Conservation (phyloP, 1,140 invertebrate species). For the Macrotrachela quadricornifera region DNA sequence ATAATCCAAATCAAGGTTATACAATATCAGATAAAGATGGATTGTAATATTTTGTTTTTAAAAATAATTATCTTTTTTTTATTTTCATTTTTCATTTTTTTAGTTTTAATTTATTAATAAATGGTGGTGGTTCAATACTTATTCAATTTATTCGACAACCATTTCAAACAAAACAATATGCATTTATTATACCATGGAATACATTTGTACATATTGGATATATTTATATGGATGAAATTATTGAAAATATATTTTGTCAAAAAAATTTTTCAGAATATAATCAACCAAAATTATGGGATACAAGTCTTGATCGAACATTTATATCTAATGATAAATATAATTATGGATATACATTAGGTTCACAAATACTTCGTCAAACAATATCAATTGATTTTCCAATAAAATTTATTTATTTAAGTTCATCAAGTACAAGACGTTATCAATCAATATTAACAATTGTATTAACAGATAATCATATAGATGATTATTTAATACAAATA, state of each 20-base stretch:
- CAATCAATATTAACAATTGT: slow-evolving; percentile 71
- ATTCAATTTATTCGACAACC: slow-evolving; percentile 75
- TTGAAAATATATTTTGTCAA: too few species aligned
- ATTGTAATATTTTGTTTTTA: slow-evolving; percentile 75
- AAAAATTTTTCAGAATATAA: too few species aligned
- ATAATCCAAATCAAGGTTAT: slow-evolving; percentile 70
- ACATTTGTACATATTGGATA: slow-evolving; percentile 42
- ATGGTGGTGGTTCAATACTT: slow-evolving; percentile 81
- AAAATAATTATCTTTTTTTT: background rate
- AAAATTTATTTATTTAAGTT: background rate
- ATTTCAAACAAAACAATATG: slow-evolving; percentile 64
- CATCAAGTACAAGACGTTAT: slow-evolving; percentile 49
- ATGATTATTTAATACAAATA: slow-evolving; percentile 55
- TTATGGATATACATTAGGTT: too few species aligned
- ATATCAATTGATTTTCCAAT: background rate
- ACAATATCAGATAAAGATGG: slow-evolving; percentile 73
- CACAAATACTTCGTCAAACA: background rate
- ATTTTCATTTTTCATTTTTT: slow-evolving; percentile 8
- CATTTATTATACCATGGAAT: slow-evolving; percentile 86
- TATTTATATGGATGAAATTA: slow-evolving; percentile 11
- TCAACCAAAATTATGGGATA: too few species aligned
- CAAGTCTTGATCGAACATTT: too few species aligned
- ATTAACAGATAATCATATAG: slow-evolving; percentile 54
- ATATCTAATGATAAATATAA: too few species aligned
- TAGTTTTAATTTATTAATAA: slow-evolving; percentile 89